These are phyloP conservation scores for Probosciger aterrimus DNA, from an alignment of 2,113 vertebrate species.

Conservation along the genomic window DNA sequence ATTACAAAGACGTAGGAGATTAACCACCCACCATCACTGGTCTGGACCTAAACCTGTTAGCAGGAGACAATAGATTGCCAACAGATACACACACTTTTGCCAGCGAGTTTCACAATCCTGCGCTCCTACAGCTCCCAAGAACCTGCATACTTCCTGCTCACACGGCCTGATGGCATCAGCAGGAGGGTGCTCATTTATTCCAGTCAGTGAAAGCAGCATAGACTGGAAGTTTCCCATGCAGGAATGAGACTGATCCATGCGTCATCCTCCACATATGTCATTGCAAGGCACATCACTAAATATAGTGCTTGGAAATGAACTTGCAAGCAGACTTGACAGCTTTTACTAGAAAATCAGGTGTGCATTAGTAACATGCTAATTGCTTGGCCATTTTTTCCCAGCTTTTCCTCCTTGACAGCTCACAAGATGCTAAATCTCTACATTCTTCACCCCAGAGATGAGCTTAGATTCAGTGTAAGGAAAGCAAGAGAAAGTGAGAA, in stretches of 20 bases:
- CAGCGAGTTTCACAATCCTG: background rate
- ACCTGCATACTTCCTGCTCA: background rate
- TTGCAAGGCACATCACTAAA: background rate
- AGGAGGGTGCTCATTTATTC: background rate
- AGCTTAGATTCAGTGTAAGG: background rate
- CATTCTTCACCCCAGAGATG: background rate
- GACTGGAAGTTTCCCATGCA: background rate
- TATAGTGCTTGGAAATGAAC: background rate
- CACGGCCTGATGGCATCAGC: background rate
- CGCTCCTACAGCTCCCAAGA: background rate
- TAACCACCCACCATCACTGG: background rate
- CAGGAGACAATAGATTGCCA: background rate
- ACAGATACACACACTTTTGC: background rate
- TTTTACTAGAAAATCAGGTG: background rate
- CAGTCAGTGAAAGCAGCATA: background rate
- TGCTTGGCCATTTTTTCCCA: background rate
- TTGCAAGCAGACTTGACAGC: background rate
- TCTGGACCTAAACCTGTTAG: background rate
- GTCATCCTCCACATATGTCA: rapidly evolving
- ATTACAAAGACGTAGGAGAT: background rate
- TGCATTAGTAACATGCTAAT: background rate
- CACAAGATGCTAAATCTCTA: background rate
- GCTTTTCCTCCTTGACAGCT: background rate
- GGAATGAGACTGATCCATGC: background rate
- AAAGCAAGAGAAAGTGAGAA: background rate